A percentile compares a stretch with the other conserved stretches of the same genome.
phyloP scores from a whole-genome alignment of 2,113 vertebrate species.

The Laterallus jamaicensis region DNA sequence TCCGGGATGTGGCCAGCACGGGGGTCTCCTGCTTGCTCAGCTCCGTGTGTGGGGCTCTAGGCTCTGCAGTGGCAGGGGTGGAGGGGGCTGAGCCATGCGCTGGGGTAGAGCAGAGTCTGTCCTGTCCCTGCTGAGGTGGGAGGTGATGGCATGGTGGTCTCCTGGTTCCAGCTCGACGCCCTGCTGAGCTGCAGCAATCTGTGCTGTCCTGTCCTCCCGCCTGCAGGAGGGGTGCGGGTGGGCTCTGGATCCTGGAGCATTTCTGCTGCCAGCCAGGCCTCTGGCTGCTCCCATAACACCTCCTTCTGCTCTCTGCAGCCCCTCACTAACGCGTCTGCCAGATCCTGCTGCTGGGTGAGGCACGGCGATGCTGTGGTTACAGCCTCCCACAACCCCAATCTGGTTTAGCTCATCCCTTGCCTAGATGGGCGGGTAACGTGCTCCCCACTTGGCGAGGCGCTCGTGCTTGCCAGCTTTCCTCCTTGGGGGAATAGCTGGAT shows the following conservation, averaged over 20 bases:
- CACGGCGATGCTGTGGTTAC: accelerated
- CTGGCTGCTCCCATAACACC: accelerated
- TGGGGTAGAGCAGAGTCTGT: not conserved
- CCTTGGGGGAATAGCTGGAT: not conserved
- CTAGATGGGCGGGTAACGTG: not conserved
- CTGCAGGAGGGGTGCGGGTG: accelerated
- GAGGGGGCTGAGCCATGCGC: accelerated
- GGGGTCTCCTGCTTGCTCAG: not conserved
- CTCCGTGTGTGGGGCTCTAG: accelerated
- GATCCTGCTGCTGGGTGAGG: not conserved
- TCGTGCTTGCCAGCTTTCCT: not conserved
- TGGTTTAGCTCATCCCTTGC: not conserved
- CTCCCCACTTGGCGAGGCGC: not conserved
- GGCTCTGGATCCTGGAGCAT: not conserved
- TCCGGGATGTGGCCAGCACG: accelerated
- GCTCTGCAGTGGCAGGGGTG: not conserved
- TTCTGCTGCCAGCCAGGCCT: not conserved
- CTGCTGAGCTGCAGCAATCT: not conserved
- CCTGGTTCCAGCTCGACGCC: not conserved
- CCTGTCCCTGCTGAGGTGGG: not conserved
- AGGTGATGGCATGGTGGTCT: not conserved
- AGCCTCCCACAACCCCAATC: accelerated
- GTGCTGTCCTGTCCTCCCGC: accelerated
- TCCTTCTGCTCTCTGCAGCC: not conserved
- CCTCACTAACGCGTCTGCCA: accelerated